These are phyloP conservation scores for Alviniconcha strummeri DNA, from an alignment of 2,888 invertebrate species.

Conservation along the genomic window DNA sequence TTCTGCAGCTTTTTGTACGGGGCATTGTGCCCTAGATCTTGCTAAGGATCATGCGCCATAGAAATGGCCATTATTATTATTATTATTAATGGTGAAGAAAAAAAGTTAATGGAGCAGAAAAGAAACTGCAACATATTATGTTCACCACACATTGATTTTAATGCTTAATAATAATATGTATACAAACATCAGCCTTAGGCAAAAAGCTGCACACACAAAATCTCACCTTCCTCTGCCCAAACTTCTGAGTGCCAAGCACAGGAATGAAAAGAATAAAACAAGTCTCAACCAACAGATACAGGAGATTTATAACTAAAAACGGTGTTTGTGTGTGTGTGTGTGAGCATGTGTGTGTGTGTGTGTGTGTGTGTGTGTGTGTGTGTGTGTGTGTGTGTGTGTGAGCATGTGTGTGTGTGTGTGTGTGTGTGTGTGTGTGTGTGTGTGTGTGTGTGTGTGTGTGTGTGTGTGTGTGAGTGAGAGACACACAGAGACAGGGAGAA, in stretches of 20 bases:
- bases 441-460: slow-evolving; percentile 44
- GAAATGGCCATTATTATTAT: no score
- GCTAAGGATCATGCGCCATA: no score
- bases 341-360: not conserved
- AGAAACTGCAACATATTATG: no score
- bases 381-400: slow-evolving; percentile 14
- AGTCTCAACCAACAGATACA: not conserved
- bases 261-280: not conserved
- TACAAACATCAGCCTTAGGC: not conserved
- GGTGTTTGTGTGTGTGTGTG: no score
- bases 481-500: not conserved
- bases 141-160: no score
- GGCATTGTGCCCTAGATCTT: no score
- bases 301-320: not conserved
- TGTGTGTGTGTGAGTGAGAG: slow-evolving; percentile 23
- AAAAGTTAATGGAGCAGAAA: no score
- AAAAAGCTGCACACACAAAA: not conserved
- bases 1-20: no score
- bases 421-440: slow-evolving; percentile 31
- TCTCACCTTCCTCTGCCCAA: no score
- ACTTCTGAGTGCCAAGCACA: no score
- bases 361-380: slow-evolving; percentile 7
- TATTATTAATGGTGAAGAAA: no score
- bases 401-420: not conserved
- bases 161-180: no score